Evolutionary conservation across 2,797 vertebrate species (phyloP), one percentile per base, ranked within the genome.

Genomic region (Bovichtus diacanthus): DNA sequence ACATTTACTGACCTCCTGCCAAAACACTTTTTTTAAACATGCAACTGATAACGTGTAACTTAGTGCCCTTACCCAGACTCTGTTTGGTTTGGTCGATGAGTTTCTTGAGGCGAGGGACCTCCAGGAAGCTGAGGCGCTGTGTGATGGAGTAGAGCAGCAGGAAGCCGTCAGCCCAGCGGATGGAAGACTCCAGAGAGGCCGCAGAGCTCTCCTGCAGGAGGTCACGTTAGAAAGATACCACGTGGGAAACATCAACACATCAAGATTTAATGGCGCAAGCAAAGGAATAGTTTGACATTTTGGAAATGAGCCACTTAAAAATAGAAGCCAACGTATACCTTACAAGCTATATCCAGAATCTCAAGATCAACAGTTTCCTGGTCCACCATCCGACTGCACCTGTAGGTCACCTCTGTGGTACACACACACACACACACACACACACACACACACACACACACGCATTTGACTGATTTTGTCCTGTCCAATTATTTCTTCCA

Each of bases 111-210:
- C 15, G 76, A 1, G 92, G 85, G 31, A 95, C 87, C n/a, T 94
- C 93, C 82, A 90, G 83, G 81, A 95, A 96, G 85, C 91, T 94
- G 83, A 69, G 75, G 46, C 92, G 92, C 1, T 95, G 94, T 0
- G 90, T 95, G 86, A 95, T 88, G 29, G 95, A 95, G 90, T 96
- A 96, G 39, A 96, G 89, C 50, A 96, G 90, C 36, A 96, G 91
- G 81, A 95, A 95, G 2, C 95, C 94, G 6, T 95, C 94, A 0
- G 94, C 95, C 95, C 95, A 95, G 86, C 90, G 90, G 75, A 95
- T 93, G 49, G 90, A 93, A 0, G 88, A 88, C 78, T 95, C 93
- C 73, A 95, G 76, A 38, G 92, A 91, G 9, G 82, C 76, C 73
- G 25, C 74, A 0, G 77, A 85, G 83, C 66, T 88, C 53, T 94